Evolutionary conservation across 1,140 invertebrate species (phyloP), one percentile per base, ranked within the genome.

Genomic region (Psilanteris sp.): DNA sequence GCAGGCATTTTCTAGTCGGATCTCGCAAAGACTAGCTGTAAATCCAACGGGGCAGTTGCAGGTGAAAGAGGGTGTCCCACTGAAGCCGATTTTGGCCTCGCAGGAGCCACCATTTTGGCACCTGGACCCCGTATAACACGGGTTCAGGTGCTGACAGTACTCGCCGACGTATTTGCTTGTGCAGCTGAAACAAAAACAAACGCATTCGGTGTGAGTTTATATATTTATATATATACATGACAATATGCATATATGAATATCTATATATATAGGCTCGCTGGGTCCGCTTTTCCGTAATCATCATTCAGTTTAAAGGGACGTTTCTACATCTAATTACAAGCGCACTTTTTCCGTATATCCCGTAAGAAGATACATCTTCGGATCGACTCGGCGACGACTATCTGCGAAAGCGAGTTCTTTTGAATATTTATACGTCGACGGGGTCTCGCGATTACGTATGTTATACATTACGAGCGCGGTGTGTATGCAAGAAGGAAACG

Each of bases 81-180:
- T 90, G 14, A 89, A 89, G 7, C 92, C 92, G 46, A 93, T 91
- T 37, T 92, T 89, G 11, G 97, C 95, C 54, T 93, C 88, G 85
- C 97, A 98, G 1, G 94, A 94, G 36, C 96, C 97, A 3, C 96
- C 96, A 86, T 99, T 98, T 86, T 97, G 95, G 87, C 95, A 97
- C 31, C 95, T 91, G 7, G 91, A 90, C 3, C 93, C 95, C 36
- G 94, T 96, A 80, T 95, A 92, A 86, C 97, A 99, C 0, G 97
- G 97, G 89, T 98, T 98, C 61, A 92, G 89, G 84, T 96, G 92
- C 82, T 98, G 94, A 83, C 97, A 99, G 89, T 96, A 98, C 85
- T 97, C 96, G 71, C 97, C 97, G 29, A 97, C 95, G 89, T 93
- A 97, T 83, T 93, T 92, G 10, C 94, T 92, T 52, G 95, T 95